Conservation (phyloP, 2,888 invertebrate species). For the Diadegma fenestrale region DNA sequence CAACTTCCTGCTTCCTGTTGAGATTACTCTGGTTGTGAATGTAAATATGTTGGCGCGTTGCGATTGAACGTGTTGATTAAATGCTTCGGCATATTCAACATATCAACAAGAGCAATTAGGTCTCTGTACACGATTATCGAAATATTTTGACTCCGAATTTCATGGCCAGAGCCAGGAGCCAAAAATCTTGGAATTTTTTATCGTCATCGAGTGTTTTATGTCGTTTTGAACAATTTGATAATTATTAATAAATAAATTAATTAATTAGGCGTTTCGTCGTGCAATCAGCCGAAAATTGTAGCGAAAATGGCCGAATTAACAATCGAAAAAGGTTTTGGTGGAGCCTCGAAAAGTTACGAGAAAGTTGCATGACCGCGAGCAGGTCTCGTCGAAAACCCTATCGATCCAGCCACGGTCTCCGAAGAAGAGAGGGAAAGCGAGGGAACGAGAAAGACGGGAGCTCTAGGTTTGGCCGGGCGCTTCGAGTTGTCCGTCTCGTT, state of each 20-base stretch:
- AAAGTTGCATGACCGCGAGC: constrained; percentile 53
- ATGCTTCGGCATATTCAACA: neutral
- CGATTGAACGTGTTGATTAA: neutral
- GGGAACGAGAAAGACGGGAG: constrained; percentile 3
- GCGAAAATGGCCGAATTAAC: neutral
- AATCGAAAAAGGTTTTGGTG: neutral
- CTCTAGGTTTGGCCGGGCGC: constrained; percentile 31
- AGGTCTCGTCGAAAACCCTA: constrained; percentile 59
- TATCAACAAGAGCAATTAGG: neutral
- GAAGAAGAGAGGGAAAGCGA: constrained; percentile 15
- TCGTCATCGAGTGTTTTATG: neutral
- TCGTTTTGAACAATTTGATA: neutral
- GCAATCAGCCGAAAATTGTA: neutral
- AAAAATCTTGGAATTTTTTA: neutral
- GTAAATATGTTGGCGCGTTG: neutral
- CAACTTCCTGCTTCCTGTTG: constrained; percentile 55
- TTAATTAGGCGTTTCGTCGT: neutral
- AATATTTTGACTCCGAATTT: neutral
- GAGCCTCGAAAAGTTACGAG: neutral
- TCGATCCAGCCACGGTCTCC: constrained; percentile 48
- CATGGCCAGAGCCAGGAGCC: no score
- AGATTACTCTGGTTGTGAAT: constrained; percentile 20
- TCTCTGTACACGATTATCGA: neutral
- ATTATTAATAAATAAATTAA: neutral
- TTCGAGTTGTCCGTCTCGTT: constrained; percentile 12